A percentile compares a stretch with the other conserved stretches of the same genome.
phyloP scores from a whole-genome alignment of 1,140 invertebrate genomes.

The Cryptotermes secundus region DNA sequence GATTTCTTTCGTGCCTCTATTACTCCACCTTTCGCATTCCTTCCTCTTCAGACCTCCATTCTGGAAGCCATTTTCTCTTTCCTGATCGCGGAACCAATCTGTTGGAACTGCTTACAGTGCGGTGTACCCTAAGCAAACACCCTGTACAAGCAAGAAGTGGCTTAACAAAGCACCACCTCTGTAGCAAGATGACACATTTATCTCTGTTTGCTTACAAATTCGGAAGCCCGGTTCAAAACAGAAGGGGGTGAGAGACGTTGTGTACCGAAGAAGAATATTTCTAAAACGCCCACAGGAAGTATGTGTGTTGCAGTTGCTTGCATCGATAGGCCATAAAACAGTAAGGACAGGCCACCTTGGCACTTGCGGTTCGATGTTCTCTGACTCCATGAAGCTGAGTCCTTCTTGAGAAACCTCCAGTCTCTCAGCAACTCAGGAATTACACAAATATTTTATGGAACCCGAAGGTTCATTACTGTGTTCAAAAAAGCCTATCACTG shows the following conservation, averaged over 20 bases:
- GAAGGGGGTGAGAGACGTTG: neutral
- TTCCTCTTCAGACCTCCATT: neutral
- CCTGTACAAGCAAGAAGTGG: neutral
- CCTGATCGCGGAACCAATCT: neutral
- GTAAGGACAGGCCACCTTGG: too few species aligned
- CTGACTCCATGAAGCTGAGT: too few species aligned
- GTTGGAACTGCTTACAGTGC: neutral
- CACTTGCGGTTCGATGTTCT: too few species aligned
- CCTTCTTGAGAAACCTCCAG: too few species aligned
- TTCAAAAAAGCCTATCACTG: too few species aligned
- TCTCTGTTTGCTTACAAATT: slow-evolving; percentile 3
- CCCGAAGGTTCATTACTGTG: too few species aligned
- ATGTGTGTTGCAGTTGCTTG: neutral
- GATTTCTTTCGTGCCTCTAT: too few species aligned
- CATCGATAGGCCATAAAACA: too few species aligned
- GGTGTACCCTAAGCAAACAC: neutral
- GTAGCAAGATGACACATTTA: neutral
- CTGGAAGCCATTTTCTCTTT: neutral
- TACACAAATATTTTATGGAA: too few species aligned
- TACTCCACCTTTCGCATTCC: neutral
- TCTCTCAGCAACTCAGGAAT: too few species aligned
- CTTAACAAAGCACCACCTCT: neutral
- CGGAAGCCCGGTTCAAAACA: neutral
- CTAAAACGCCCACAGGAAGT: neutral
- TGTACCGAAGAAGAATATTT: neutral